Percentiles rank a stretch among this genome's conserved stretches.
Conservation (phyloP, 2,797 vertebrate species). For the Hydrophis major region DNA sequence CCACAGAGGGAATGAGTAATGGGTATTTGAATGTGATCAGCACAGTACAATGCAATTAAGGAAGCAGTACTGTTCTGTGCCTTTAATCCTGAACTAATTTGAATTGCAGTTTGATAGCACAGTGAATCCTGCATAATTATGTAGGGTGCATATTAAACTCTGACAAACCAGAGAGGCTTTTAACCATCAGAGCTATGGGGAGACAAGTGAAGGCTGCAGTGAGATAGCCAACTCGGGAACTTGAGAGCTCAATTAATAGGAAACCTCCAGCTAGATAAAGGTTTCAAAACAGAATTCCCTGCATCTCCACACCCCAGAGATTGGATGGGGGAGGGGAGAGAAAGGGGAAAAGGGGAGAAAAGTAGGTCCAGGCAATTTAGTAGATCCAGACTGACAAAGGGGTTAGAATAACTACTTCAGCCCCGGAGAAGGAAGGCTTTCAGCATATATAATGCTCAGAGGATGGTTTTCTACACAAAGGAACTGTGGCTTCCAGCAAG, state of each 20-base stretch:
- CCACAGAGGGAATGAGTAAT: conserved; percentile 99
- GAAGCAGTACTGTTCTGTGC: conserved; percentile 99
- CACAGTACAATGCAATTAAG: conserved; percentile 99
- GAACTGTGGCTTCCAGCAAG: background rate
- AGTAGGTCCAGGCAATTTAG: background rate
- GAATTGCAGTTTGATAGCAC: conserved; percentile 99
- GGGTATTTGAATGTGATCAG: conserved; percentile 99
- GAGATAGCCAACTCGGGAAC: conserved; percentile 79
- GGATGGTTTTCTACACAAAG: background rate
- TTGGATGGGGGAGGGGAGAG: conserved; percentile 56
- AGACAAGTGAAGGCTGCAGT: conserved; percentile 80
- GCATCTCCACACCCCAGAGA: background rate
- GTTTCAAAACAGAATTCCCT: conserved; percentile 49
- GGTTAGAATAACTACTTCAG: background rate
- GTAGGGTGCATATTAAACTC: conserved; percentile 99
- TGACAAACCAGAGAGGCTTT: conserved; percentile 99
- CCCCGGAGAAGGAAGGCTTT: background rate
- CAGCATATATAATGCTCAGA: background rate
- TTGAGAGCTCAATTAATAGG: conserved; percentile 87
- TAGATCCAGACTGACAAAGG: background rate
- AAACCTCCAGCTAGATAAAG: conserved; percentile 74
- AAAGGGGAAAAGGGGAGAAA: background rate
- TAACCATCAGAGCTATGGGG: conserved; percentile 89
- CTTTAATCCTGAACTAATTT: conserved; percentile 99
- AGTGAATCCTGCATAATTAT: conserved; percentile 99